phyloP scores from a whole-genome alignment of 2,888 invertebrate species.

The Metallyticus violacea region DNA sequence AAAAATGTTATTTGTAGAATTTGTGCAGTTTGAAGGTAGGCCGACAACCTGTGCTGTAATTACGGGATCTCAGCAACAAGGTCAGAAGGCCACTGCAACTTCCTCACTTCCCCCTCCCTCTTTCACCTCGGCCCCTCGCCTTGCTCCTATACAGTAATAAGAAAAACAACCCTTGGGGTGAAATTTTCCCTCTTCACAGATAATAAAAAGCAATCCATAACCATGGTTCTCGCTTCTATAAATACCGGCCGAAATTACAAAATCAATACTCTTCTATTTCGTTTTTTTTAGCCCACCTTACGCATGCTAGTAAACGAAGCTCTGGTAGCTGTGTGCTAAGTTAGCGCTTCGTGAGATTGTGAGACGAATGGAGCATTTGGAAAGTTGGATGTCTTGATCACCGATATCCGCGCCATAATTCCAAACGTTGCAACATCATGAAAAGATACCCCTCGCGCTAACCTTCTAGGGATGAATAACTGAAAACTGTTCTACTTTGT shows the following conservation, averaged over 20 bases:
- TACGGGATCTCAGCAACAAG: neutral
- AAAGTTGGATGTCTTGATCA: too few relatives aligned
- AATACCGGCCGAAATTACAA: constrained; percentile 23
- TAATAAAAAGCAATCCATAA: constrained; percentile 22
- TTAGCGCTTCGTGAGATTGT: too few relatives aligned
- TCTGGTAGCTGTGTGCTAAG: too few relatives aligned
- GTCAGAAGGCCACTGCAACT: neutral
- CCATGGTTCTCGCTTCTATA: constrained; percentile 4
- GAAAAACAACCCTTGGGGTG: neutral
- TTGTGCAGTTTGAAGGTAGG: neutral
- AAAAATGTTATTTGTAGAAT: too few relatives aligned
- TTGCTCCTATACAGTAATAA: neutral
- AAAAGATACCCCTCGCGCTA: too few relatives aligned
- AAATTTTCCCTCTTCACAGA: neutral
- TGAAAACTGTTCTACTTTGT: too few relatives aligned
- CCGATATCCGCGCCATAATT: too few relatives aligned
- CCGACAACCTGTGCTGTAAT: neutral
- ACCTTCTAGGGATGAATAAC: too few relatives aligned
- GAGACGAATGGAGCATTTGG: too few relatives aligned
- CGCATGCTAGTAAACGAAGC: too few relatives aligned
- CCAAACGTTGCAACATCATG: too few relatives aligned
- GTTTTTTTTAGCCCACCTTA: constrained; percentile 7
- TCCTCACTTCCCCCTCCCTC: neutral
- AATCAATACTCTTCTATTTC: constrained; percentile 27
- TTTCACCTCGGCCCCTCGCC: neutral